Evolutionary conservation across 1,140 invertebrate genomes (phyloP), one percentile per base, ranked within the genome.

Genomic region (Rhynchophorus ferrugineus): DNA sequence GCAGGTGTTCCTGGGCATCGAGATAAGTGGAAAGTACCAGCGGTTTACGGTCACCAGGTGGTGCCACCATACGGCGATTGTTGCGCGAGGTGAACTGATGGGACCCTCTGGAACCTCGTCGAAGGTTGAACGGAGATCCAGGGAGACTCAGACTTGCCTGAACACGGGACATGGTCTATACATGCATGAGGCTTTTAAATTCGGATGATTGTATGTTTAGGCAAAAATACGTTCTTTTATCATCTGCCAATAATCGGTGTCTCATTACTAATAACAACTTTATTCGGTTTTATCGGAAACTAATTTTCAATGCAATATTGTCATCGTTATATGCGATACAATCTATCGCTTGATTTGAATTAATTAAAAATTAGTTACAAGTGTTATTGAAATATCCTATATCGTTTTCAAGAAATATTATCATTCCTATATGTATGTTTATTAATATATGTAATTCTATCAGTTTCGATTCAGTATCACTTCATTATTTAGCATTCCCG

Each of bases 71-170:
- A 50, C 78, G 72, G 22, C 85, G 76, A 48, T 85, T 85, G 67
- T 90, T 90, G 52, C 90, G 79, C 72, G 91, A 81, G 56, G 89
- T 85, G 75, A 92, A 91, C 73, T 95, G 91, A 71, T 94, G 91
- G 65, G 88, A 92, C 59, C 87, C 89, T 58, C 89, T 80, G 60
- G 90, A 93, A 56, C 87, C 85, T 60, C 91, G 80, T 38, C 92
- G 83, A 45, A 89, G 74, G 73, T 91, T 91, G 81, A 94, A 96
- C 56, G 95, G 95, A 59, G 93, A 96, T 59, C 93, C 93, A 58
- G 95, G 95, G 65, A 98, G 82, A 74, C 92, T 96, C 63, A 95
- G 78, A 75, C 91, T 95, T 62, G 90, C 87, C 92, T 96, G 85
- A 69, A 65, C 59, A 69, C 56, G 65, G 65, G 64, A 69, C 54